These are phyloP conservation scores for Intellagama lesueurii DNA, from an alignment of 2,797 vertebrate species.

Conservation along the genomic window DNA sequence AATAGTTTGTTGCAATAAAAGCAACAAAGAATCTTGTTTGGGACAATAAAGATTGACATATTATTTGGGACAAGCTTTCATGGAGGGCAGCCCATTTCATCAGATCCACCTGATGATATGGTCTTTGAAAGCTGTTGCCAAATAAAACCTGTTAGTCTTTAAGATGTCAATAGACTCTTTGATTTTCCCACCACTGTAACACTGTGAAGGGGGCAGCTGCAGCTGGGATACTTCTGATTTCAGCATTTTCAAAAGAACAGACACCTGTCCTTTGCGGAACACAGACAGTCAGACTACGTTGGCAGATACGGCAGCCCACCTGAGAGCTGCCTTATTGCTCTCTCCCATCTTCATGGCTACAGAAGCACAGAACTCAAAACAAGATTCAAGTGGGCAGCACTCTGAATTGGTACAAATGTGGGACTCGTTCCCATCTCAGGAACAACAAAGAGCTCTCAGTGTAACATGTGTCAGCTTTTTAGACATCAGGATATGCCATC, in stretches of 20 bases:
- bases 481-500: neutral
- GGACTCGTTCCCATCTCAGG: neutral
- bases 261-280: neutral
- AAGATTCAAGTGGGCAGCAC: neutral
- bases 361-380: neutral
- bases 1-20: too few relatives aligned
- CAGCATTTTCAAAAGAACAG: neutral
- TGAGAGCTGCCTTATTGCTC: neutral
- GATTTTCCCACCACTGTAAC: too few relatives aligned
- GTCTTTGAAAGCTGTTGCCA: too few relatives aligned
- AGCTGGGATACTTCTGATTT: too few relatives aligned
- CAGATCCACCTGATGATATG: too few relatives aligned
- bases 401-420: constrained; percentile 10
- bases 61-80: too few relatives aligned
- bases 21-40: too few relatives aligned
- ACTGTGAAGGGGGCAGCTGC: too few relatives aligned
- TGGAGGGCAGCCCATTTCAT: too few relatives aligned
- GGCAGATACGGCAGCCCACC: neutral
- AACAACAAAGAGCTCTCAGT: neutral
- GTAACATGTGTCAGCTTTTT: neutral
- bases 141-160: too few relatives aligned
- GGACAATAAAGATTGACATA: too few relatives aligned
- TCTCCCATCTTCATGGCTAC: neutral
- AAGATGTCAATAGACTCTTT: too few relatives aligned
- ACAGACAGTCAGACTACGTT: neutral